Conservation (phyloP, 2,797 vertebrate genomes). For the Paguma larvata region DNA sequence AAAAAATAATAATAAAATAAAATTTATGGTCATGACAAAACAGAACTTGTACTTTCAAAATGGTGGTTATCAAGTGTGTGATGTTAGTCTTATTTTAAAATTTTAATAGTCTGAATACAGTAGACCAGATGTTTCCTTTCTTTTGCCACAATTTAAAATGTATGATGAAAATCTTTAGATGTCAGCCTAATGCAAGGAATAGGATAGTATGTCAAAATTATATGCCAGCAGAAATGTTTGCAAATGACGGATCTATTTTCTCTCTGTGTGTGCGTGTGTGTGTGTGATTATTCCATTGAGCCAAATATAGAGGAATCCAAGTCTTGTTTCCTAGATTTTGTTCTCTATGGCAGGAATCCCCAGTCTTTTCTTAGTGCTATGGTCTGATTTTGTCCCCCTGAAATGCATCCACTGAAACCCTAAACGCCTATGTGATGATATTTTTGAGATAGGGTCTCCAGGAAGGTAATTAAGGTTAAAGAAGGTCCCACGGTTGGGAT, state of each 20-base stretch:
- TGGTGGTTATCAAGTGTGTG: neutral
- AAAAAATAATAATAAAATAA: neutral
- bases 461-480: neutral
- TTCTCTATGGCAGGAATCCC: neutral
- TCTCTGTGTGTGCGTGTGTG: neutral
- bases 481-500: neutral
- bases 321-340: neutral
- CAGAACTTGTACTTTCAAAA: neutral
- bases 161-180: neutral
- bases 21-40: neutral
- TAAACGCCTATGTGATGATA: neutral
- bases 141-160: slow-evolving; percentile 30
- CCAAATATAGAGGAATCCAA: neutral
- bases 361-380: neutral
- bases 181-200: neutral
- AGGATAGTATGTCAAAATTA: neutral
- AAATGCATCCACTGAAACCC: neutral
- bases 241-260: neutral
- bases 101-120: neutral
- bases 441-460: neutral
- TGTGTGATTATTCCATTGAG: neutral
- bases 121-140: neutral
- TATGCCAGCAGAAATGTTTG: neutral
- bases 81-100: neutral
- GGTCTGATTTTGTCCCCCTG: neutral